Conservation (phyloP, 1,140 invertebrate genomes). For the Bactericera cockerelli region DNA sequence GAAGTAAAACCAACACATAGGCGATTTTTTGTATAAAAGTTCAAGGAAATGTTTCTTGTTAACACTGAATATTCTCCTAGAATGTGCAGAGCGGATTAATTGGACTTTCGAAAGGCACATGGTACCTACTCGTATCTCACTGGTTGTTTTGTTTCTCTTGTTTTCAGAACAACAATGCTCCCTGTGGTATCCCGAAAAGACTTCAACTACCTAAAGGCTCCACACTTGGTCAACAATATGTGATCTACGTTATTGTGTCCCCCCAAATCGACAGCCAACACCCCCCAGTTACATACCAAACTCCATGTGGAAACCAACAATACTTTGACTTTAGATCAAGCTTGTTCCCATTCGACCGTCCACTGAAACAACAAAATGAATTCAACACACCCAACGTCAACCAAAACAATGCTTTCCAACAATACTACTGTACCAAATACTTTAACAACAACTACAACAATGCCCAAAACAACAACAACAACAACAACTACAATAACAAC, state of each 20-base stretch:
- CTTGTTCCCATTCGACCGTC: constrained; percentile 21
- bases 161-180: constrained; percentile 16
- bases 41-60: no score
- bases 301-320: constrained; percentile 12
- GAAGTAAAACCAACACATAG: no score
- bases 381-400: constrained; percentile 18
- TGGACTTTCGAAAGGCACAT: no score
- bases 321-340: constrained; percentile 16
- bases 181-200: constrained; percentile 41
- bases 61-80: no score
- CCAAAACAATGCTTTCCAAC: constrained; percentile 7
- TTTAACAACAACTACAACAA: neutral
- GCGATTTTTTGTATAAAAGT: no score
- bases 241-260: constrained; percentile 45
- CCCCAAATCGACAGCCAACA: constrained; percentile 27
- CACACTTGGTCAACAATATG: constrained; percentile 41
- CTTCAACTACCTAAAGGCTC: constrained; percentile 50
- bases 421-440: neutral
- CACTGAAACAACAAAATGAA: constrained; percentile 9
- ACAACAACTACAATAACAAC: neutral
- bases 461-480: neutral
- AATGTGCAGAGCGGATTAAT: no score
- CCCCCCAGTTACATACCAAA: neutral
- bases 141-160: no score
- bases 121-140: no score